These are phyloP conservation scores for Camelus bactrianus DNA, from an alignment of 2,113 vertebrate genomes.

Conservation along the genomic window DNA sequence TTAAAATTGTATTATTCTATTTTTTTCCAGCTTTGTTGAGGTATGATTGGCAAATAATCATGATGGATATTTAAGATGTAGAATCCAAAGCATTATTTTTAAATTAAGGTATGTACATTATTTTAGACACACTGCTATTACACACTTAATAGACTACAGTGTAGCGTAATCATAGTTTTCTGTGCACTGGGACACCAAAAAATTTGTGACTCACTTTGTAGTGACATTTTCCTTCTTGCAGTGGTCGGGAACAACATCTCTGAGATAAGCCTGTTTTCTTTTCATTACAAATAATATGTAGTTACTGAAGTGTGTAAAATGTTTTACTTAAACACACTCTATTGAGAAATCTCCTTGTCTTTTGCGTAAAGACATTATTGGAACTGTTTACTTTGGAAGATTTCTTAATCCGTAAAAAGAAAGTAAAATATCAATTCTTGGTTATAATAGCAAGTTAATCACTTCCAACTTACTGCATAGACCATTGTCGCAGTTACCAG, in stretches of 20 bases:
- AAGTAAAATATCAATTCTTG: background rate
- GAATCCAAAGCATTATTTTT: background rate
- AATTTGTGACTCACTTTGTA: background rate
- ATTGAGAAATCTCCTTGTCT: background rate
- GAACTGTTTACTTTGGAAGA: background rate
- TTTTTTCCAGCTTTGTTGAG: too few species aligned
- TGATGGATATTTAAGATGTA: too few species aligned
- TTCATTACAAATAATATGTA: background rate
- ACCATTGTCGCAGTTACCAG: constrained; percentile 78
- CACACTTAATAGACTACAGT: background rate
- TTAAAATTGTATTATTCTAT: too few species aligned
- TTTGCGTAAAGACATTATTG: background rate
- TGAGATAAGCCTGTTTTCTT: background rate
- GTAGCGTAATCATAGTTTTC: background rate
- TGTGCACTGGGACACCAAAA: background rate
- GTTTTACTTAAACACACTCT: background rate
- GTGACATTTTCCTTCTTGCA: background rate
- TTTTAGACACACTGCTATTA: background rate
- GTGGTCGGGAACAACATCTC: background rate
- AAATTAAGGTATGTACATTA: background rate
- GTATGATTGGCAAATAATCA: too few species aligned
- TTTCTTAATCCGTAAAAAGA: background rate
- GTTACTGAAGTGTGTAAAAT: background rate
- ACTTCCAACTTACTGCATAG: constrained; percentile 87
- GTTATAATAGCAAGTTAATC: background rate